phyloP scores from a whole-genome alignment of 1,140 invertebrate genomes.

The Diprion similis region DNA sequence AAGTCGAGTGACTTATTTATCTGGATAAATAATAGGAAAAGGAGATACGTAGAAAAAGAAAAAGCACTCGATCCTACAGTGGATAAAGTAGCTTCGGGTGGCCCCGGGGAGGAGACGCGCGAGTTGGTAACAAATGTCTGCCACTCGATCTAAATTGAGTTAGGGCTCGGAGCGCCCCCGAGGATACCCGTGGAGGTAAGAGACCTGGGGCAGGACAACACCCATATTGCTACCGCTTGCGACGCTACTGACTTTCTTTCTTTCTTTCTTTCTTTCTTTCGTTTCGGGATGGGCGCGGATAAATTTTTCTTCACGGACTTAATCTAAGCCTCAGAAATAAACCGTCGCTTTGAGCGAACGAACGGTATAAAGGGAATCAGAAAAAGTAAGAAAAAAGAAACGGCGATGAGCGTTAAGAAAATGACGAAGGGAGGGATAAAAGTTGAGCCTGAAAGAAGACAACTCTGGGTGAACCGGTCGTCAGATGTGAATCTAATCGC shows the following conservation, averaged over 20 bases:
- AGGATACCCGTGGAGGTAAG: constrained; percentile 18
- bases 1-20: constrained; percentile 52
- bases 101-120: constrained; percentile 36
- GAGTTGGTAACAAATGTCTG: constrained; percentile 55
- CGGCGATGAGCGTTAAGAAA: too few relatives aligned
- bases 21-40: constrained; percentile 62
- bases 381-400: too few relatives aligned
- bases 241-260: not conserved
- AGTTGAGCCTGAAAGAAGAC: too few relatives aligned
- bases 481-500: too few relatives aligned
- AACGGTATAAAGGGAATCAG: too few relatives aligned
- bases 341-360: constrained; percentile 38
- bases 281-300: constrained; percentile 34
- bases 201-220: constrained; percentile 49
- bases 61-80: not conserved
- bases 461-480: too few relatives aligned
- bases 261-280: not conserved
- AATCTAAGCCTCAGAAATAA: constrained; percentile 59
- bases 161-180: constrained; percentile 36
- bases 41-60: constrained; percentile 36
- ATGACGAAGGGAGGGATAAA: too few relatives aligned
- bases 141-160: constrained; percentile 63
- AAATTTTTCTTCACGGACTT: constrained; percentile 60
- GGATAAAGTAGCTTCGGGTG: constrained; percentile 11
- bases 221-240: constrained; percentile 49